A percentile compares a stretch with the other conserved stretches of the same genome.
These are phyloP conservation scores for Tragulus kanchil DNA, from an alignment of 2,113 vertebrate genomes.

Conservation along the genomic window DNA sequence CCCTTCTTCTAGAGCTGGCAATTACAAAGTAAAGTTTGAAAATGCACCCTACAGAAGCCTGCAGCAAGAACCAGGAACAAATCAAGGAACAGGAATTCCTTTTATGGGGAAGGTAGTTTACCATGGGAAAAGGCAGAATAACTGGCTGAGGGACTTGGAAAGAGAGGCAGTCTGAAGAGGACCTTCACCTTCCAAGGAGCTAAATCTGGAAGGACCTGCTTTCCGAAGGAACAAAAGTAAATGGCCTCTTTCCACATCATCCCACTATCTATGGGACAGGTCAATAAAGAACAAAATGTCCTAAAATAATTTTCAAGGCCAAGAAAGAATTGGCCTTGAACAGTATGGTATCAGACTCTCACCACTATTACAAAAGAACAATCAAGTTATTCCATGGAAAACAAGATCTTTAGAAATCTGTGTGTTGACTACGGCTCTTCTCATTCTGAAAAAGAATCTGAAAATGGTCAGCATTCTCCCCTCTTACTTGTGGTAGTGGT, in stretches of 20 bases:
- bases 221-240: slow-evolving; percentile 13
- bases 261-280: background rate
- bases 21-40: background rate
- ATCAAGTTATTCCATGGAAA: slow-evolving; percentile 39
- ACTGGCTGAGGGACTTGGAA: background rate
- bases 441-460: slow-evolving; percentile 35
- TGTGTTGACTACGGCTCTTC: background rate
- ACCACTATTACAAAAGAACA: background rate
- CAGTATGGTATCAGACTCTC: background rate
- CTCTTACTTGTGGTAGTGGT: no score
- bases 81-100: background rate
- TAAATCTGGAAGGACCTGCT: background rate
- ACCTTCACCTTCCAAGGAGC: background rate
- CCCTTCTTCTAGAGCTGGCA: background rate
- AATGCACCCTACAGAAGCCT: background rate
- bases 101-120: slow-evolving; percentile 9
- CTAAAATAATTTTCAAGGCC: slow-evolving; percentile 46
- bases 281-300: background rate
- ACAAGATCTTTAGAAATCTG: background rate
- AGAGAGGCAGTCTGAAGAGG: background rate
- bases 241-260: background rate
- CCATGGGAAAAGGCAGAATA: background rate
- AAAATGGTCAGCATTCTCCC: background rate
- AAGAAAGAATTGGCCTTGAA: slow-evolving; percentile 37
- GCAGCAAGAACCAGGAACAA: background rate